Conservation (phyloP, 2,888 invertebrate genomes). For the Pristionchus mayeri region DNA sequence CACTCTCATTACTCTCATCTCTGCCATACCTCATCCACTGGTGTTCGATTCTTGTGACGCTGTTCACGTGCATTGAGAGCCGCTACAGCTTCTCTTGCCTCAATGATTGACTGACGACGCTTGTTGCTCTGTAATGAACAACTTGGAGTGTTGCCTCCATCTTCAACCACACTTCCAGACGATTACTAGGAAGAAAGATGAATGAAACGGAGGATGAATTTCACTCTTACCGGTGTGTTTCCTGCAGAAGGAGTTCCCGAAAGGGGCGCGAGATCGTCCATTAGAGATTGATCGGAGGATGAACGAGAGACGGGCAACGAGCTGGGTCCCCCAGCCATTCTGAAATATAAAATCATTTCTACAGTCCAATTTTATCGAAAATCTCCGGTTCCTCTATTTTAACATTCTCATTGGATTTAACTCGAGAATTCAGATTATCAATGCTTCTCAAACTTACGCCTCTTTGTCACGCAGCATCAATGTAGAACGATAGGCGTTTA, state of each 20-base stretch:
- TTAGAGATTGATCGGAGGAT: not conserved
- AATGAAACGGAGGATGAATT: too few relatives aligned
- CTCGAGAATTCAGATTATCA: not conserved
- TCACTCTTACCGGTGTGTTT: not conserved
- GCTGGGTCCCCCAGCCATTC: not conserved
- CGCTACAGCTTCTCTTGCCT: slow-evolving; percentile 20
- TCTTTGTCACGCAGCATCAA: slow-evolving; percentile 65
- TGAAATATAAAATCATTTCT: not conserved
- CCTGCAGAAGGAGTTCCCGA: not conserved
- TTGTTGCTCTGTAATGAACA: not conserved
- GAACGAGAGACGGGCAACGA: slow-evolving; percentile 5
- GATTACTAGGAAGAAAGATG: too few relatives aligned
- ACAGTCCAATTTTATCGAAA: too few relatives aligned
- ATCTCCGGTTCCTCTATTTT: too few relatives aligned
- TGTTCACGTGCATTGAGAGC: slow-evolving; percentile 47
- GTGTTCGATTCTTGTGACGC: slow-evolving; percentile 30
- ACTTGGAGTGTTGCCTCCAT: not conserved
- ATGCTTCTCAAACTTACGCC: slow-evolving; percentile 6
- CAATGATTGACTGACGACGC: slow-evolving; percentile 30
- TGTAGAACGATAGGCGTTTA: slow-evolving; percentile 66
- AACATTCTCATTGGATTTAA: too few relatives aligned
- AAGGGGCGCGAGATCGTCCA: not conserved
- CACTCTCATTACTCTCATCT: too few relatives aligned
- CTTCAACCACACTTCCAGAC: too few relatives aligned
- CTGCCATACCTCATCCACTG: slow-evolving; percentile 45